Conservation (phyloP, 2,888 invertebrate genomes). For the Ctenicera cuprea region DNA sequence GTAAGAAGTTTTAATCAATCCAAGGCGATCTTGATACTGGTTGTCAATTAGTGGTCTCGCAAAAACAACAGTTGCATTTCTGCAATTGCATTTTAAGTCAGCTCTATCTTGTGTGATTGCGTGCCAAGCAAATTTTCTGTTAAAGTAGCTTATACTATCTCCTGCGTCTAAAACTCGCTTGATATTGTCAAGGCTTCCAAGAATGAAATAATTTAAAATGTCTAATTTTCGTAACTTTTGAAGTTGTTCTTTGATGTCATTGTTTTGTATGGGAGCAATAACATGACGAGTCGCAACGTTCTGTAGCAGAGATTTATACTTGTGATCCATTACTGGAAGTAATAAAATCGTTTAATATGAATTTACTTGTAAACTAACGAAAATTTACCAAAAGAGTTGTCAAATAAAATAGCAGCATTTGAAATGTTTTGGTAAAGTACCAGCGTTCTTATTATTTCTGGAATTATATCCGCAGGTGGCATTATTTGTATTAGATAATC, state of each 20-base stretch:
- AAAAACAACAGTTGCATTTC: slow-evolving; percentile 85
- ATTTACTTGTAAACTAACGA: not conserved
- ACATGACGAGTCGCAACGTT: slow-evolving; percentile 94
- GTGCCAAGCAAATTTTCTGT: slow-evolving; percentile 90
- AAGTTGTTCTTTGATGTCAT: slow-evolving; percentile 80
- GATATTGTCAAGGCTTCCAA: slow-evolving; percentile 84
- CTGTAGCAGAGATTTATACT: slow-evolving; percentile 91
- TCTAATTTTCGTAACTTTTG: slow-evolving; percentile 85
- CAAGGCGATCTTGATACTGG: slow-evolving; percentile 81
- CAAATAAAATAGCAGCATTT: slow-evolving; percentile 94
- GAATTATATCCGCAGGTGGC: slow-evolving; percentile 90
- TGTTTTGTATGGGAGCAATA: slow-evolving; percentile 80
- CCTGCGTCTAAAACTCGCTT: slow-evolving; percentile 75
- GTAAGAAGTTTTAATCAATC: slow-evolving; percentile 82
- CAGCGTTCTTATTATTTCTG: slow-evolving; percentile 88
- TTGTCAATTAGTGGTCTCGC: slow-evolving; percentile 83
- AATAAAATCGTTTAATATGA: slow-evolving; percentile 4
- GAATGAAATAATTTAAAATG: slow-evolving; percentile 91
- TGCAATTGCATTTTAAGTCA: slow-evolving; percentile 83
- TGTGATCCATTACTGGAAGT: slow-evolving; percentile 90
- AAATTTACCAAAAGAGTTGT: slow-evolving; percentile 84
- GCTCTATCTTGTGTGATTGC: slow-evolving; percentile 86
- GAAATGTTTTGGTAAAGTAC: slow-evolving; percentile 90
- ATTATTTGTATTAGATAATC: slow-evolving; percentile 88
- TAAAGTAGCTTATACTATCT: slow-evolving; percentile 85